Evolutionary conservation across 2,113 vertebrate species (phyloP).

Genomic region (Bucco capensis): DNA sequence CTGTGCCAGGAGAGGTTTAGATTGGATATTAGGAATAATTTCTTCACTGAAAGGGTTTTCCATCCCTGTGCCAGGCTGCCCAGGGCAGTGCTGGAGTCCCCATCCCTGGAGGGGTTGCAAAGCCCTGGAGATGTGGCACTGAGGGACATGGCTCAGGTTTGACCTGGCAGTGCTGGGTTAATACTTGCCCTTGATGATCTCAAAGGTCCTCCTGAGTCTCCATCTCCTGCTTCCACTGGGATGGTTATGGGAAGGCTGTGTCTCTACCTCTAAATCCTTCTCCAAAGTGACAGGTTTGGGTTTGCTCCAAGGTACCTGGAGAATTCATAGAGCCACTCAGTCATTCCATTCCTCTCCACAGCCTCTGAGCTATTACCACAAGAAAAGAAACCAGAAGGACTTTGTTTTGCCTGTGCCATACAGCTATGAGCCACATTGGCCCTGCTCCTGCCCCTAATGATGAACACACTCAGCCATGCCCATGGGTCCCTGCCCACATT

Average conservation of each 20-base stretch:
- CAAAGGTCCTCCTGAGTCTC: not conserved
- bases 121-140: not conserved
- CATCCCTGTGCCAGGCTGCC: not conserved
- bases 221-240: not conserved
- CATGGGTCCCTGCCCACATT: not conserved
- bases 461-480: not conserved
- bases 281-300: rapidly evolving
- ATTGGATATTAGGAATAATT: not conserved
- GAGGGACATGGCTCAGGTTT: too few species aligned
- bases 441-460: not conserved
- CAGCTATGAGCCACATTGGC: not conserved
- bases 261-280: not conserved
- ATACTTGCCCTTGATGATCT: too few species aligned
- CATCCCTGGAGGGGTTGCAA: not conserved
- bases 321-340: not conserved
- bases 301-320: not conserved
- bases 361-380: not conserved
- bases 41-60: not conserved
- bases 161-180: too few species aligned
- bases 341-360: not conserved
- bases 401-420: not conserved
- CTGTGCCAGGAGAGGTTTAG: not conserved
- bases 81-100: not conserved
- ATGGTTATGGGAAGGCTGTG: not conserved
- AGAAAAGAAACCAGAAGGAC: not conserved